Base-by-base conservation (phyloP, 2,113 vertebrate species). In the Aleadryas rufinucha region DNA sequence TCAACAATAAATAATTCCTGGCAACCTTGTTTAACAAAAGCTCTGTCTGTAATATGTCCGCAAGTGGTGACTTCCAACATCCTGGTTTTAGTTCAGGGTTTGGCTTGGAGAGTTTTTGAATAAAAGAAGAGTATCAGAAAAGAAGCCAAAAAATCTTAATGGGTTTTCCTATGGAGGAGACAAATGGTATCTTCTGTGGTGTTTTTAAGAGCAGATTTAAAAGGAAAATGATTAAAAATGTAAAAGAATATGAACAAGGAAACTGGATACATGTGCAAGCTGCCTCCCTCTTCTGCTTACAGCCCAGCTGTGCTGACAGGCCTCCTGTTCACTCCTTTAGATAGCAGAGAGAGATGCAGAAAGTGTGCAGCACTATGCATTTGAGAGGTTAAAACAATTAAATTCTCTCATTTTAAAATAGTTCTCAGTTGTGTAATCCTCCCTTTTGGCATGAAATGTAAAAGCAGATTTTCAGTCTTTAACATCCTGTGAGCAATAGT, bases 221-320 rank as follows among this genome's bases (percentile, higher is more conserved):
- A 96, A 87, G 61, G 78, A 87, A 86, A 61, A 70, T 84, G 71
- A 95, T 97, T 95, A 94, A 96, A 97, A 96, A 97, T 97, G 93
- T 93, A 95, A 41, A 89, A 90, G 82, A 87, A 71, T 94, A 95
- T 91, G 71, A 90, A 92, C 57, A 64, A 89, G 65, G 95, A 93
- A 96, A 97, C 37, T 44, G 74, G 91, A 97, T 96, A 74, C 56
- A n/a, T 45, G 50, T 7, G 16, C 64, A 83, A 71, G 54, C 79
- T 94, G 78, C 84, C 68, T 76, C 44, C 16, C 54, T 84, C 17
- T 86, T 61, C 76, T 93, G 59, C 47, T 70, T 87, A n/a, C 31
- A 56, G 64, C 83, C 82, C 85, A 93, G 91, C 84, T 95, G 89
- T 94, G 92, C 88, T 70, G 85, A 63, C 85, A 90, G 72, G 18